Percentiles rank a stretch among this genome's conserved stretches.
phyloP scores from a whole-genome alignment of 2,797 vertebrate species.

The Semaprochilodus insignis region DNA sequence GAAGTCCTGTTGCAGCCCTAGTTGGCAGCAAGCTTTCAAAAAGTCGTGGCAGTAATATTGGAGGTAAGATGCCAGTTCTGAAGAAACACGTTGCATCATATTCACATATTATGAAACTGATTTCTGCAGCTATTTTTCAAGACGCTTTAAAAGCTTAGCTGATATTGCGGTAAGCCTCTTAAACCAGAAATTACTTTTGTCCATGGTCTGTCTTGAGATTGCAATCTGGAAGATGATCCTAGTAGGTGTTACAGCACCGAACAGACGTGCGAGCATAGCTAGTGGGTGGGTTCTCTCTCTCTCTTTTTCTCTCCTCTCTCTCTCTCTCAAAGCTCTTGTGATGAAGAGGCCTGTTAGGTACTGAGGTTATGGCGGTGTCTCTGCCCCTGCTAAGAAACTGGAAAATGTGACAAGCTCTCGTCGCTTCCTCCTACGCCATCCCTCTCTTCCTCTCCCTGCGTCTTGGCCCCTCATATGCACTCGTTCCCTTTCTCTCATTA shows the following conservation, averaged over 20 bases:
- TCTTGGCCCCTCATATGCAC: slow-evolving; percentile 26
- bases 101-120: neutral
- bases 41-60: neutral
- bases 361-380: slow-evolving; percentile 38
- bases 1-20: neutral
- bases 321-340: slow-evolving; percentile 14
- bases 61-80: neutral
- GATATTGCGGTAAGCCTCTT: neutral
- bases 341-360: slow-evolving; percentile 27
- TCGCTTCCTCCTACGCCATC: slow-evolving; percentile 26
- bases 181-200: slow-evolving; percentile 2
- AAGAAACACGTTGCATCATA: neutral
- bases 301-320: neutral
- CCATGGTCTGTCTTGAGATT: neutral
- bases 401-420: slow-evolving; percentile 39
- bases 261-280: neutral
- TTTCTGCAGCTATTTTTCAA: neutral
- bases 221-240: neutral
- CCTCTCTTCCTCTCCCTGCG: slow-evolving; percentile 20
- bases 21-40: neutral
- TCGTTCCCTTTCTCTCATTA: slow-evolving; percentile 38
- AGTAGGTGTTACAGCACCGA: slow-evolving; percentile 5
- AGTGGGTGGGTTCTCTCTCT: slow-evolving; percentile 3
- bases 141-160: neutral
- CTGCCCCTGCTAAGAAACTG: slow-evolving; percentile 51